Evolutionary conservation across 1,140 invertebrate species (phyloP), one percentile per base, ranked within the genome.

Genomic region (Plectus sambesii): DNA sequence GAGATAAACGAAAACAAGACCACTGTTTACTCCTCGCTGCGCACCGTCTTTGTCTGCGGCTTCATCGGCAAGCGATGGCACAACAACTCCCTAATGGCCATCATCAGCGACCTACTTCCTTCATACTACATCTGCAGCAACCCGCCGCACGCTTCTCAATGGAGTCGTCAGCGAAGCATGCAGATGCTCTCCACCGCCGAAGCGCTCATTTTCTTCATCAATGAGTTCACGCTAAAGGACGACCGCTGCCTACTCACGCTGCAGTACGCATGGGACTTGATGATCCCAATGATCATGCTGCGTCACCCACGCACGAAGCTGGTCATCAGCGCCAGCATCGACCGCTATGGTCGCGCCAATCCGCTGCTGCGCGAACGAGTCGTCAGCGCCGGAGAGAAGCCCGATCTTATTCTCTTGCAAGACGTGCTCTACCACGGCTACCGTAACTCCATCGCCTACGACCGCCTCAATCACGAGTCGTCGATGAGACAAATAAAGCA

Each of bases 261-360:
- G 29, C 55, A 56, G 26, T 56, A 55, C 43, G 55, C 55, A n/a
- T 56, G 55, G 55, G 42, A 56, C 6, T 27, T 56, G n/a, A 53
- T 25, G 20, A 36, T 56, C n/a, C 55, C 55, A 1, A 51, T 56
- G 22, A 12, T 56, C 0, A 56, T 56, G 55, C 33, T 56, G 8
- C 53, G 55, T 9, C 55, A 51, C 9, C 55, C 55, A 6, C 30
- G 56, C 23, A 56, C 55, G 9, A 56, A 56, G 41, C 47, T 56
- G 5, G 53, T 56, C n/a, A 55, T 56, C 29, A 47, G 53, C 20
- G 44, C 52, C 25, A 15, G 53, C 15, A 5, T 37, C 6, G 30
- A 54, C 5, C 23, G 51, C 9, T 37, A 39, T 23, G 29, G 51
- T 17, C 42, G 49, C 5, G 52, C 15, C 25, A 40, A 29, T n/a